A percentile compares a stretch with the other conserved stretches of the same genome.
Evolutionary conservation across 2,888 invertebrate genomes (phyloP).

Genomic region (Timema cristinae): DNA sequence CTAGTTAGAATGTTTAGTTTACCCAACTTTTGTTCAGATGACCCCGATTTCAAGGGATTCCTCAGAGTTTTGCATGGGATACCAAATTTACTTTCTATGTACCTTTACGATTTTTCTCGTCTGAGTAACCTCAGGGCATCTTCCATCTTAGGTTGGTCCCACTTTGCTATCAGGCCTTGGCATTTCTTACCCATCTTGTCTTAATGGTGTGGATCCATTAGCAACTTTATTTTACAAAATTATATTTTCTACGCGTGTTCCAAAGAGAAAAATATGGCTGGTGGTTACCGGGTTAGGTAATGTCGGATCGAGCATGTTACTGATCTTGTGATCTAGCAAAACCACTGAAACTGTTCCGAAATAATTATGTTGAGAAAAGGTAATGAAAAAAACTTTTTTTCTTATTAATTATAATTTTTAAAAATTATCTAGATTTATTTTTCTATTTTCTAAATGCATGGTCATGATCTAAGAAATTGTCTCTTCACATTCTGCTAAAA

Average conservation of each 20-base stretch:
- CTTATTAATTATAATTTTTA: too few relatives aligned
- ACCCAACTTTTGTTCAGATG: slow-evolving; percentile 3
- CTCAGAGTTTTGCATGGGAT: not conserved
- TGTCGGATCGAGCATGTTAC: too few relatives aligned
- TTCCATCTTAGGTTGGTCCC: not conserved
- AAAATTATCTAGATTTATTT: too few relatives aligned
- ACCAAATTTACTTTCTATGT: not conserved
- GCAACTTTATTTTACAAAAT: not conserved
- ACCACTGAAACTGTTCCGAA: too few relatives aligned
- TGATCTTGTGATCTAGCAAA: too few relatives aligned
- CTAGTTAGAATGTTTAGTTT: slow-evolving; percentile 8
- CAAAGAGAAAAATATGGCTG: not conserved
- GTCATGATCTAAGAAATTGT: too few relatives aligned
- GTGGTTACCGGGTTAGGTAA: too few relatives aligned
- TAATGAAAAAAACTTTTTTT: too few relatives aligned
- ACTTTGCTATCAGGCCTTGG: slow-evolving; percentile 11
- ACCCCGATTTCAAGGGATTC: slow-evolving; percentile 9
- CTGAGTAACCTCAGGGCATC: not conserved
- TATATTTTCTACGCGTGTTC: not conserved
- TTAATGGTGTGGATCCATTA: not conserved
- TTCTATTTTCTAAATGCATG: too few relatives aligned
- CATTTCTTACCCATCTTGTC: not conserved
- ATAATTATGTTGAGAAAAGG: too few relatives aligned
- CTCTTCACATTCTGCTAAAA: too few relatives aligned
- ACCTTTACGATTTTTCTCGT: not conserved